Evolutionary conservation across 2,888 invertebrate species (phyloP).

Genomic region (Thymelicus acteon): DNA sequence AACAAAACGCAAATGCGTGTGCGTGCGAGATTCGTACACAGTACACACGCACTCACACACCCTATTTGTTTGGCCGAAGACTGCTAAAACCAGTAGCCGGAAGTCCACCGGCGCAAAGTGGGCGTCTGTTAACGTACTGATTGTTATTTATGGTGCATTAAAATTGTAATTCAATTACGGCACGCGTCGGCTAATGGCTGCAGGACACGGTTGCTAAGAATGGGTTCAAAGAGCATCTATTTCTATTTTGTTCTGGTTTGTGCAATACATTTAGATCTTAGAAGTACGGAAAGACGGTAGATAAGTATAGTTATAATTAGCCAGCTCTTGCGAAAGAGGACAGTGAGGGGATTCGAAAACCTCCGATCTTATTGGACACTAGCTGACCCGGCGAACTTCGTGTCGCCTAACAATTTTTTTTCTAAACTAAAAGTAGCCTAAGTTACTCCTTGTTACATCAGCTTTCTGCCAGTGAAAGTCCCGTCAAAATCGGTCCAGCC

Average conservation of each 20-base stretch:
- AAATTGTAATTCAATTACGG: conserved; percentile 65
- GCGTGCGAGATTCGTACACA: background rate
- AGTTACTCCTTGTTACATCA: too few relatives aligned
- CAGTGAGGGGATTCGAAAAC: background rate
- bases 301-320: background rate
- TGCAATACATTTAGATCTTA: background rate
- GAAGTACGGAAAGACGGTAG: background rate
- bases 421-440: too few relatives aligned
- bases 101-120: conserved; percentile 43
- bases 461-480: too few relatives aligned
- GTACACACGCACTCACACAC: background rate
- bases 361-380: too few relatives aligned
- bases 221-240: background rate
- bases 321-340: background rate
- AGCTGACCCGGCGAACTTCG: too few relatives aligned
- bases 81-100: conserved; percentile 1
- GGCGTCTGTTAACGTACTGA: conserved; percentile 63
- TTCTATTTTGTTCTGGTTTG: background rate
- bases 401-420: too few relatives aligned
- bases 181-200: conserved; percentile 19
- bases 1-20: too few relatives aligned
- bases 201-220: background rate
- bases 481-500: too few relatives aligned
- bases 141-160: conserved; percentile 72
- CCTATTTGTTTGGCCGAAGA: conserved; percentile 1